phyloP scores from a whole-genome alignment of 2,797 vertebrate genomes.

The Xyrichtys novacula region DNA sequence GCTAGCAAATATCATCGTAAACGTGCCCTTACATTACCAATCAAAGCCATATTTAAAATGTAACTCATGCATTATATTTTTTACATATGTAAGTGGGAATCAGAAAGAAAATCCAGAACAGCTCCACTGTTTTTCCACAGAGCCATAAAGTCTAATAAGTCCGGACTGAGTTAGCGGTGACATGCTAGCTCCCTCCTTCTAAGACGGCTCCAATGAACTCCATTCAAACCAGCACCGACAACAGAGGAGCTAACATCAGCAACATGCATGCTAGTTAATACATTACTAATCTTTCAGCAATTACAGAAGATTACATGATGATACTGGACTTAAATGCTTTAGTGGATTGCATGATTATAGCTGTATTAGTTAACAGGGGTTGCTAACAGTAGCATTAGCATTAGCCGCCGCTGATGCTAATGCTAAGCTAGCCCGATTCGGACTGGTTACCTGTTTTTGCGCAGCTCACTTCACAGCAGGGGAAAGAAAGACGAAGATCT shows the following conservation, averaged over 20 bases:
- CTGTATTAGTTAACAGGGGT: neutral
- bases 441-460: conserved; percentile 37
- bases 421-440: neutral
- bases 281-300: rapidly evolving
- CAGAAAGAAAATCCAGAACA: too few species aligned
- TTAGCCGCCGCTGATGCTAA: neutral
- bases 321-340: rapidly evolving
- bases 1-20: neutral
- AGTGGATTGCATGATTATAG: too few species aligned
- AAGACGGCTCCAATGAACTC: neutral
- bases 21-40: too few species aligned
- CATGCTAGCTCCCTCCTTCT: neutral
- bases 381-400: conserved; percentile 28
- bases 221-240: conserved; percentile 8
- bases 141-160: neutral
- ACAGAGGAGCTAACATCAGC: neutral
- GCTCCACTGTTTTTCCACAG: rapidly evolving
- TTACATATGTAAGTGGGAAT: too few species aligned
- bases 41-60: neutral
- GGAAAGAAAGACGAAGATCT: neutral
- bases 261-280: too few species aligned
- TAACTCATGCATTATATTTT: too few species aligned
- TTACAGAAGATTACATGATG: rapidly evolving
- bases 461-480: conserved; percentile 30
- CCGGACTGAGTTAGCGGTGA: neutral